Evolutionary conservation across 2,797 vertebrate genomes (phyloP), one percentile per base, ranked within the genome.

Genomic region (Danio jaintianensis): DNA sequence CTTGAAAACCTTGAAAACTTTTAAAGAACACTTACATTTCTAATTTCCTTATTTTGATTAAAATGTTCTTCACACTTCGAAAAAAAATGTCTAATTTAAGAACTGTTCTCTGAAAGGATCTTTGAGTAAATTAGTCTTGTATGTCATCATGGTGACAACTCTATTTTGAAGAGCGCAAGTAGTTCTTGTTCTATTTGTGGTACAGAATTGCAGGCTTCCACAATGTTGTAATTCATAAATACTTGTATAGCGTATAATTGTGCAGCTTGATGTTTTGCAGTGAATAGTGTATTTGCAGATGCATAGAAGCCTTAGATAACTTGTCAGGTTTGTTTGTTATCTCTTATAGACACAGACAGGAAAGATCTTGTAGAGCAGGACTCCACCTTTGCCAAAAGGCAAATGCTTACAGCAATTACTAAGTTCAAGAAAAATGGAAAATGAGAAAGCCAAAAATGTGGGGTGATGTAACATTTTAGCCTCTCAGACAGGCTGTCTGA

Each of bases 341-440:
- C 61, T 79, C 52, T 50, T 73, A 80, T 75, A 68, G 71, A 86
- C 74, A 74, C 47, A 81, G 45, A 59, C 55, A 47, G n/a, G 56
- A 67, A 36, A 69, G 20, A 15, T 48, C 16, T 75, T 69, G 63
- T 13, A 61, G 29, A 80, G 70, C n/a, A 38, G 15, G 56, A 61
- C 67, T 78, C 45, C 73, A 66, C n/a, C 11, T 80, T 59, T 72
- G 66, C 43, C 52, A 48, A 40, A 66, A 13, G 1, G 75, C 72
- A 85, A 85, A 79, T 52, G 20, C 58, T 62, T 71, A 36, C 38
- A 62, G 48, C 67, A 71, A 29, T 52, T 18, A 62, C 36, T 42
- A 22, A n/a, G 13, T 62, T 20, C 4, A 43, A 18, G 15, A 69
- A 11, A 58, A n/a, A 4, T 48, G 43, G 43, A 61, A 61, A 74